Evolutionary conservation across 1,140 invertebrate genomes (phyloP).

Genomic region (Cyclina sinensis): DNA sequence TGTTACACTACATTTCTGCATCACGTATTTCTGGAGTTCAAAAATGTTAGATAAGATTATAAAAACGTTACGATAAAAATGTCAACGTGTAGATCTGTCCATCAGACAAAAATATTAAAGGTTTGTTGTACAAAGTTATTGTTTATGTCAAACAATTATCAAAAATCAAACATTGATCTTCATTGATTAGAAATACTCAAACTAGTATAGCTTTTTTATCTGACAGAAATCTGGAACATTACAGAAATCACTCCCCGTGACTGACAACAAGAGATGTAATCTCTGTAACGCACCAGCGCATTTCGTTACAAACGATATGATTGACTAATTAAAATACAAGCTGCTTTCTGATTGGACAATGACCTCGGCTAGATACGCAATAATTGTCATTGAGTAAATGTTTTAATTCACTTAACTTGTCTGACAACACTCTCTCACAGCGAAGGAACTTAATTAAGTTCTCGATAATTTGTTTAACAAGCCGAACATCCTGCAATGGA

Average conservation of each 20-base stretch:
- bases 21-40: no score
- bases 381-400: background rate
- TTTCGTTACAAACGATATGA: background rate
- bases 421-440: constrained; percentile 11
- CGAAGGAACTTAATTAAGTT: background rate
- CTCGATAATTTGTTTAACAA: no score
- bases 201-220: background rate
- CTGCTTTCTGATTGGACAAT: background rate
- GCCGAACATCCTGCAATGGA: no score
- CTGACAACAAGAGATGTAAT: background rate
- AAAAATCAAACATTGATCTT: constrained; percentile 10
- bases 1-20: no score
- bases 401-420: background rate
- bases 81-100: background rate
- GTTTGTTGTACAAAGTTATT: background rate
- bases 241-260: constrained; percentile 22
- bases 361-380: background rate
- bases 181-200: background rate
- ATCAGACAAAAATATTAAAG: background rate
- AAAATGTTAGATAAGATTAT: no score
- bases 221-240: background rate
- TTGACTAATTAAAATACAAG: background rate
- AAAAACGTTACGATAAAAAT: background rate
- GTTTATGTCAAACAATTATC: constrained; percentile 32
- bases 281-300: background rate